Evolutionary conservation across 2,797 vertebrate species (phyloP).

Genomic region (Arremon aurantiirostris): DNA sequence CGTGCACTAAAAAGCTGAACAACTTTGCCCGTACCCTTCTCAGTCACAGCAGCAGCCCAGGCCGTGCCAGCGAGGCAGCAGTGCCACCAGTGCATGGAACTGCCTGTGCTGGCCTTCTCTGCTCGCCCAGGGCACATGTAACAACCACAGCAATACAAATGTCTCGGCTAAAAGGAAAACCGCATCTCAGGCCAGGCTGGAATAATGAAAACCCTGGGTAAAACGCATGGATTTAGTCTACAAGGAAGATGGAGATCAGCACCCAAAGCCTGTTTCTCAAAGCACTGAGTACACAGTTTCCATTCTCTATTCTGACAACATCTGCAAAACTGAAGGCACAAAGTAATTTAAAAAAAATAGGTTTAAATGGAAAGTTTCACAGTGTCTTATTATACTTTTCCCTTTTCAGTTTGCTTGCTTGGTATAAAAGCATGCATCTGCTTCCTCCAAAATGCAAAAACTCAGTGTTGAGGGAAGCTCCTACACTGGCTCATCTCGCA

Average conservation of each 20-base stretch:
- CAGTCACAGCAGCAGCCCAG: not conserved
- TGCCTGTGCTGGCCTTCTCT: not conserved
- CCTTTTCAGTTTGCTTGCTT: not conserved
- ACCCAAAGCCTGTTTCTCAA: not conserved
- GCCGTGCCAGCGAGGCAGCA: not conserved
- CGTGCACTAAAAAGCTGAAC: fast-evolving
- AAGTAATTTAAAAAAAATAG: fast-evolving
- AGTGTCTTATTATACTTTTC: not conserved
- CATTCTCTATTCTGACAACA: not conserved
- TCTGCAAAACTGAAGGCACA: not conserved
- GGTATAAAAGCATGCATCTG: not conserved
- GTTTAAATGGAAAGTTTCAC: not conserved
- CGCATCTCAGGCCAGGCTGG: not conserved
- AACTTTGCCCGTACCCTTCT: not conserved
- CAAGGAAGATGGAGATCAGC: not conserved
- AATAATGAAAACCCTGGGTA: not conserved
- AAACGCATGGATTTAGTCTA: not conserved
- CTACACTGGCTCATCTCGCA: not conserved
- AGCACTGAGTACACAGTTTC: fast-evolving
- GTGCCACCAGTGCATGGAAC: fast-evolving
- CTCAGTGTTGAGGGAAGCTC: not conserved
- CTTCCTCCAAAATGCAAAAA: not conserved
- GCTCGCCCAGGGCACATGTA: not conserved
- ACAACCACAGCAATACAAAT: not conserved
- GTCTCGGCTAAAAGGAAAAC: not conserved